Percentiles rank a stretch among this genome's conserved stretches.
Evolutionary conservation across 1,140 invertebrate species (phyloP).

Genomic region (Zaprionus taronus): DNA sequence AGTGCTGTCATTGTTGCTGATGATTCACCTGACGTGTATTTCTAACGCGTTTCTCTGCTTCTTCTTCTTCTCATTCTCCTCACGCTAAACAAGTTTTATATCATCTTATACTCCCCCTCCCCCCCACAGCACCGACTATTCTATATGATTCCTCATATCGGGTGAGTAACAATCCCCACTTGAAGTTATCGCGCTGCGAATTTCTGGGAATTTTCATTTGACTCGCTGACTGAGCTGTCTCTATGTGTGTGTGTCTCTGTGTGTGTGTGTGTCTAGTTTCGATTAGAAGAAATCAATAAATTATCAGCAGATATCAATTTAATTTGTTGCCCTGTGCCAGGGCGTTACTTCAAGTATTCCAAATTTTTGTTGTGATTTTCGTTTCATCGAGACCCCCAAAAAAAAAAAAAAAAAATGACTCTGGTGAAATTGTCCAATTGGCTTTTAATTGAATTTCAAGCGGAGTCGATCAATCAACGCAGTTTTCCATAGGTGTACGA

Average conservation of each 20-base stretch:
- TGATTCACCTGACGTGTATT: slow-evolving; percentile 49
- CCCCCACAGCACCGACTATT: accelerated
- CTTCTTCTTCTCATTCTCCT: neutral
- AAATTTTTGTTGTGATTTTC: slow-evolving; percentile 1
- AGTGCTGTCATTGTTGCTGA: slow-evolving; percentile 29
- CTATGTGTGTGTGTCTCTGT: neutral
- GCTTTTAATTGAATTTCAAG: slow-evolving; percentile 43
- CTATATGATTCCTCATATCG: slow-evolving; percentile 25
- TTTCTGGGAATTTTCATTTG: slow-evolving; percentile 65
- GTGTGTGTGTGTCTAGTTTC: slow-evolving; percentile 14
- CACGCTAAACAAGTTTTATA: slow-evolving; percentile 67
- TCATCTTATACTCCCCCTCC: slow-evolving; percentile 38
- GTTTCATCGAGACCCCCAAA: neutral
- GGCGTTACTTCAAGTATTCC: slow-evolving; percentile 40
- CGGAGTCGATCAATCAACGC: slow-evolving; percentile 32
- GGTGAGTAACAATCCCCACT: slow-evolving; percentile 42
- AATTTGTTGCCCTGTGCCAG: slow-evolving; percentile 44
- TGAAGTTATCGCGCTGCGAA: slow-evolving; percentile 56
- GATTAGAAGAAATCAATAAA: slow-evolving; percentile 73
- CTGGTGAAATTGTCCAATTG: slow-evolving; percentile 36
- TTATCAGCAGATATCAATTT: slow-evolving; percentile 70
- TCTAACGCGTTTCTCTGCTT: slow-evolving; percentile 26
- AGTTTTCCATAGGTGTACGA: neutral
- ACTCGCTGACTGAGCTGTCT: neutral
- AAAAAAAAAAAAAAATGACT: neutral